Evolutionary conservation across 1,140 invertebrate species (phyloP).

Genomic region (Leptinotarsa lineolata): DNA sequence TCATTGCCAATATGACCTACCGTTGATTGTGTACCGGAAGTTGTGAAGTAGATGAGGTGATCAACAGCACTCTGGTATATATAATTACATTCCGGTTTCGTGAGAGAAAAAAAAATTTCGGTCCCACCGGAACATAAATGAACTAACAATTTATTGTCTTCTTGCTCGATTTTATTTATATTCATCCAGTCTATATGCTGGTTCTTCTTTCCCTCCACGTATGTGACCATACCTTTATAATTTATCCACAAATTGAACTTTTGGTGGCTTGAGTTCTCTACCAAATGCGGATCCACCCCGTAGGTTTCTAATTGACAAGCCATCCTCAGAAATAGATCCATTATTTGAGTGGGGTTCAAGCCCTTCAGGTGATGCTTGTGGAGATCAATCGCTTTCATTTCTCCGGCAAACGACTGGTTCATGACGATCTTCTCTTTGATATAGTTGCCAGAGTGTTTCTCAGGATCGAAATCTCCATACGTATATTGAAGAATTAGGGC

Average conservation of each 20-base stretch:
- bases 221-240: constrained; percentile 32
- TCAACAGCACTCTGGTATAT: constrained; percentile 29
- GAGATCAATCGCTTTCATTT: constrained; percentile 34
- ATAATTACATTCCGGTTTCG: constrained; percentile 31
- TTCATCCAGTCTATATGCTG: constrained; percentile 23
- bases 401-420: constrained; percentile 21
- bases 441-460: constrained; percentile 24
- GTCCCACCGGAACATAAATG: constrained; percentile 16
- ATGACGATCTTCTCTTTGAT: constrained; percentile 29
- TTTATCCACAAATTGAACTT: constrained; percentile 35
- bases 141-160: constrained; percentile 24
- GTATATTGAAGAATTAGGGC: constrained; percentile 33
- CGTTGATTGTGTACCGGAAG: background rate
- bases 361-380: constrained; percentile 31
- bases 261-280: constrained; percentile 16
- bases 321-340: constrained; percentile 35
- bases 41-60: constrained; percentile 29
- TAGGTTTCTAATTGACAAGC: constrained; percentile 35
- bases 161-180: constrained; percentile 31
- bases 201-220: constrained; percentile 17
- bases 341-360: constrained; percentile 19
- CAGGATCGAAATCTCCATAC: constrained; percentile 26
- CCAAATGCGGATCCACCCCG: constrained; percentile 33
- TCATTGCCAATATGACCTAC: background rate
- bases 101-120: constrained; percentile 27